phyloP scores from a whole-genome alignment of 2,797 vertebrate genomes.

The Typhlichthys subterraneus region DNA sequence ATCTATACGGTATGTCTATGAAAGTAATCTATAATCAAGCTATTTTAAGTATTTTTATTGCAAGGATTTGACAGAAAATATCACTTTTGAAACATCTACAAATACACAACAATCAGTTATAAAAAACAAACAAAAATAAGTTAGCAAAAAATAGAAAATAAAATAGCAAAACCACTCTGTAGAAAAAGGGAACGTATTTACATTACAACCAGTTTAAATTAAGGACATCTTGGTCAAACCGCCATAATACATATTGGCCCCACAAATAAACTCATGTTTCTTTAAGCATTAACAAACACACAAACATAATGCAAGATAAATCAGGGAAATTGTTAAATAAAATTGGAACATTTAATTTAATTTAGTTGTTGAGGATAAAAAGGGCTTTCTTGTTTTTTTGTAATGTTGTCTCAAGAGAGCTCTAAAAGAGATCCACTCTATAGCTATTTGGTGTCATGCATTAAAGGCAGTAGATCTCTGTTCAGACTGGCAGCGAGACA shows the following conservation, averaged over 20 bases:
- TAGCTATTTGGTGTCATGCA: conserved; percentile 60
- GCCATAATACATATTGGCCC: conserved; percentile 88
- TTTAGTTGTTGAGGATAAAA: conserved; percentile 70
- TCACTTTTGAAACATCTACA: conserved; percentile 72
- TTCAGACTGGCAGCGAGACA: conserved; percentile 36
- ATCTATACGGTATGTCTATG: not conserved
- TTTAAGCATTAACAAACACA: conserved; percentile 78
- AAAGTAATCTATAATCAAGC: not conserved
- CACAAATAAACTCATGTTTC: conserved; percentile 75
- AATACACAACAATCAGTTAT: conserved; percentile 91
- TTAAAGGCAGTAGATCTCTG: conserved; percentile 48
- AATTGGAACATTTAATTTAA: conserved; percentile 58
- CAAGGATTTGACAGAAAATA: conserved; percentile 64
- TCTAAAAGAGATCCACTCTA: conserved; percentile 42
- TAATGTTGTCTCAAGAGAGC: conserved; percentile 30
- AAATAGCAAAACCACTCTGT: conserved; percentile 90
- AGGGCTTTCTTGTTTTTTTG: conserved; percentile 38
- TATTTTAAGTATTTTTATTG: conserved; percentile 76
- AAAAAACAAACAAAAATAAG: conserved; percentile 91
- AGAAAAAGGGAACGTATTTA: conserved; percentile 87
- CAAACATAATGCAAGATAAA: conserved; percentile 68
- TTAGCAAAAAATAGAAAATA: conserved; percentile 90
- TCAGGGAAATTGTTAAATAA: conserved; percentile 68
- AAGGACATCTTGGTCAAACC: conserved; percentile 92
- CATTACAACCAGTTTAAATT: conserved; percentile 77